Percentiles rank a stretch among this genome's conserved stretches.
phyloP scores from a whole-genome alignment of 2,888 invertebrate genomes.

The Andrena hattorfiana region DNA sequence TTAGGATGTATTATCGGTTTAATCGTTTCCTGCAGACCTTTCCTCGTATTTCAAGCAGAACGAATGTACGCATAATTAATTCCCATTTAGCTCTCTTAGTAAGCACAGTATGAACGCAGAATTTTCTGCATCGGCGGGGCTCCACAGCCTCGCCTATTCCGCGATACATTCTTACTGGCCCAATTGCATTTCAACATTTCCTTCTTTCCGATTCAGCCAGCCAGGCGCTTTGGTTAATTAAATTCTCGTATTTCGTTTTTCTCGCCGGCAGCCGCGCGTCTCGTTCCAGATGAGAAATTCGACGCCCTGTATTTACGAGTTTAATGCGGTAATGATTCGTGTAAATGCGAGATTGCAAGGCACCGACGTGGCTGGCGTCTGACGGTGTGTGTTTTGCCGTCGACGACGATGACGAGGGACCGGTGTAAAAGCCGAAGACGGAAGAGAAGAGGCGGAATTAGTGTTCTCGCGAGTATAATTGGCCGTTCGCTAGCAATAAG shows the following conservation, averaged over 20 bases:
- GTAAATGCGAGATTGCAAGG: constrained; percentile 55
- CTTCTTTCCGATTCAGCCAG: constrained; percentile 20
- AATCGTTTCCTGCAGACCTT: no score
- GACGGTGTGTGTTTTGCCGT: constrained; percentile 34
- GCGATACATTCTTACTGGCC: constrained; percentile 7
- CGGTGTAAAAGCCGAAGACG: constrained; percentile 38
- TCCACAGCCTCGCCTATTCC: not conserved
- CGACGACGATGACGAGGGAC: constrained; percentile 33
- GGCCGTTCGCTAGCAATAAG: constrained; percentile 64
- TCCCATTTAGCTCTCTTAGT: not conserved
- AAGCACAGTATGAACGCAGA: not conserved
- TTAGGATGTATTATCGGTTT: no score
- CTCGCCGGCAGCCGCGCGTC: constrained; percentile 5
- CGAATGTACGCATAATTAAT: not conserved
- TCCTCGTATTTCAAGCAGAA: no score
- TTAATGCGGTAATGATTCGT: constrained; percentile 63
- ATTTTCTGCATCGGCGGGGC: not conserved
- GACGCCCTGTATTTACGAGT: constrained; percentile 61
- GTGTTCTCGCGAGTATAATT: constrained; percentile 64
- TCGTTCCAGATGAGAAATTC: constrained; percentile 59
- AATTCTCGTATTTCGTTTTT: constrained; percentile 43
- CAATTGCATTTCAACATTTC: constrained; percentile 13
- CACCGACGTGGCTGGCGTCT: constrained; percentile 21
- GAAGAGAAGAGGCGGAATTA: constrained; percentile 37
- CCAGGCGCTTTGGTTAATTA: constrained; percentile 46